phyloP scores from a whole-genome alignment of 2,888 invertebrate genomes.

The Acronicta leporina region DNA sequence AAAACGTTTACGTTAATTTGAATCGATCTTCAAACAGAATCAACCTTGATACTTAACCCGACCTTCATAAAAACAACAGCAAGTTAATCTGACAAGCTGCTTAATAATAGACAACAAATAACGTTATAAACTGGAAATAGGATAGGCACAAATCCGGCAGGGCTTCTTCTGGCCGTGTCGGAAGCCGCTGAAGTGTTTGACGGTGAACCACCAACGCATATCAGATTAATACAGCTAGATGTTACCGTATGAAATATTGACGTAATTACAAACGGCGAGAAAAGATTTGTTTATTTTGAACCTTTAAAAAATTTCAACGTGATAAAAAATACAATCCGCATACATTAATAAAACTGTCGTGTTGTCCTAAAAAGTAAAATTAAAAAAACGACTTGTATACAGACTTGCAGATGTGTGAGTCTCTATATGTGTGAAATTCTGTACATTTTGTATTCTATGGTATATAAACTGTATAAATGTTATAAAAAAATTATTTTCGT shows the following conservation, averaged over 20 bases:
- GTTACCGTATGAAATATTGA: constrained; percentile 18
- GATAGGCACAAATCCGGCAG: constrained; percentile 70
- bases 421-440: too few relatives aligned
- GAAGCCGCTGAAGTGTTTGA: constrained; percentile 74
- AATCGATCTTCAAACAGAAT: not conserved
- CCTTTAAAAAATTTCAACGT: too few relatives aligned
- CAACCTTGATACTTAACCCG: constrained; percentile 22
- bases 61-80: constrained; percentile 34
- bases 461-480: too few relatives aligned
- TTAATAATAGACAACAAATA: constrained; percentile 52
- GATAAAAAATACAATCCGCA: too few relatives aligned
- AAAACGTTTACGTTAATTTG: not conserved
- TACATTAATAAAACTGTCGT: too few relatives aligned
- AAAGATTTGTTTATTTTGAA: not conserved
- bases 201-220: constrained; percentile 65
- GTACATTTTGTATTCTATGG: too few relatives aligned
- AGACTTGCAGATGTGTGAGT: too few relatives aligned
- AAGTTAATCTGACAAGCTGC: constrained; percentile 52
- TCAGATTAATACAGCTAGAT: constrained; percentile 70
- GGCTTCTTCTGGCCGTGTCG: constrained; percentile 71
- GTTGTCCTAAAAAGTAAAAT: too few relatives aligned
- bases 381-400: too few relatives aligned
- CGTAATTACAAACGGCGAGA: constrained; percentile 29
- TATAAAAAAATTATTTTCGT: too few relatives aligned
- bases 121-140: constrained; percentile 66